phyloP scores from a whole-genome alignment of 2,797 vertebrate genomes.

The Acrossocheilus wenchowensis region DNA sequence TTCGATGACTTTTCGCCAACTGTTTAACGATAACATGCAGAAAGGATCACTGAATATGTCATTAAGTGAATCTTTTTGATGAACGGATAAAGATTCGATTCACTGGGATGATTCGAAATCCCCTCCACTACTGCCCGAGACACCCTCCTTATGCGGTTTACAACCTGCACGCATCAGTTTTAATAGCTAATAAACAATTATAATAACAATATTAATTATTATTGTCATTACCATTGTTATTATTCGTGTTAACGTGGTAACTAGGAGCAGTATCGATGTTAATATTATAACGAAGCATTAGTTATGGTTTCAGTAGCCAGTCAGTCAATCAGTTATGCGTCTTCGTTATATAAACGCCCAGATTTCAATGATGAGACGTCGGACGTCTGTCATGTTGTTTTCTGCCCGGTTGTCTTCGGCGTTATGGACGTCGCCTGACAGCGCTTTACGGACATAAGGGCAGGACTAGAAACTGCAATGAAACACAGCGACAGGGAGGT shows the following conservation, averaged over 20 bases:
- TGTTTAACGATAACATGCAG: not conserved
- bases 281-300: not conserved
- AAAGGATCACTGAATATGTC: not conserved
- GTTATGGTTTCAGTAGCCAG: not conserved
- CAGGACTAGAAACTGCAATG: conserved; percentile 39
- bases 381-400: conserved; percentile 43
- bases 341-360: conserved; percentile 35
- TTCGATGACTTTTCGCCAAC: not conserved
- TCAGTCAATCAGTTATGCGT: not conserved
- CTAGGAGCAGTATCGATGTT: not conserved
- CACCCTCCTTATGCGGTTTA: conserved; percentile 5
- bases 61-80: not conserved
- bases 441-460: conserved; percentile 40
- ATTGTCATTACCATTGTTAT: not conserved
- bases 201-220: not conserved
- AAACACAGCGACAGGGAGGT: conserved; percentile 38
- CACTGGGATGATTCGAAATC: not conserved
- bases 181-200: not conserved
- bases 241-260: not conserved
- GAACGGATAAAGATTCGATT: not conserved
- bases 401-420: conserved; percentile 30
- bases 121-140: not conserved
- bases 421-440: conserved; percentile 55
- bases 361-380: not conserved
- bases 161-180: conserved; percentile 7